A percentile compares a stretch with the other conserved stretches of the same genome.
phyloP scores from a whole-genome alignment of 2,888 invertebrate species.

The Taphrorychus bicolor region DNA sequence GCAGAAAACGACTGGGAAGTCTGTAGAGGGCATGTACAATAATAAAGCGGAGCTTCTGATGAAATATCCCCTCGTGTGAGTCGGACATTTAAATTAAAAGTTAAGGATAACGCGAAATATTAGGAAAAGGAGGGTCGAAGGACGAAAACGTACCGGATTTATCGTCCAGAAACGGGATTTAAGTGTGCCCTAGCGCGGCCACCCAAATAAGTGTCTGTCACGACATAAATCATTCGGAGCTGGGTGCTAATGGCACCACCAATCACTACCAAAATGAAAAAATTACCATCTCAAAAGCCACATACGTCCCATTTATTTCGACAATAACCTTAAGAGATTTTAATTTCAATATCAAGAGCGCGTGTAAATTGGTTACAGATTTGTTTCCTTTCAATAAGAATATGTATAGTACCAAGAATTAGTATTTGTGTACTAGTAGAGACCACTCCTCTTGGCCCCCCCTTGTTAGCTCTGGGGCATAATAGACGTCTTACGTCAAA shows the following conservation, averaged over 20 bases:
- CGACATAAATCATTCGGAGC: neutral
- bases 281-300: neutral
- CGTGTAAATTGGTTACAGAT: neutral
- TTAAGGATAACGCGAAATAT: constrained; percentile 39
- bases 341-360: neutral
- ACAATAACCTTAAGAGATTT: neutral
- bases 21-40: constrained; percentile 17
- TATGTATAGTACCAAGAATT: too few relatives aligned
- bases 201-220: neutral
- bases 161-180: neutral
- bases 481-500: too few relatives aligned
- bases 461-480: too few relatives aligned
- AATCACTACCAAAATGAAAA: neutral
- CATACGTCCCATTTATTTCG: neutral
- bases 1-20: neutral
- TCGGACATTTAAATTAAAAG: constrained; percentile 41
- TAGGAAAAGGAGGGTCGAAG: constrained; percentile 34
- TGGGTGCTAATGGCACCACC: neutral
- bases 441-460: too few relatives aligned
- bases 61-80: constrained; percentile 27
- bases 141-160: neutral
- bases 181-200: neutral
- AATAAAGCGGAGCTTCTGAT: constrained; percentile 5
- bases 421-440: too few relatives aligned
- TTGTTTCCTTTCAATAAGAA: neutral